A percentile compares a stretch with the other conserved stretches of the same genome.
phyloP scores from a whole-genome alignment of 2,888 invertebrate species.

The Lepidocyrtinus sp. region DNA sequence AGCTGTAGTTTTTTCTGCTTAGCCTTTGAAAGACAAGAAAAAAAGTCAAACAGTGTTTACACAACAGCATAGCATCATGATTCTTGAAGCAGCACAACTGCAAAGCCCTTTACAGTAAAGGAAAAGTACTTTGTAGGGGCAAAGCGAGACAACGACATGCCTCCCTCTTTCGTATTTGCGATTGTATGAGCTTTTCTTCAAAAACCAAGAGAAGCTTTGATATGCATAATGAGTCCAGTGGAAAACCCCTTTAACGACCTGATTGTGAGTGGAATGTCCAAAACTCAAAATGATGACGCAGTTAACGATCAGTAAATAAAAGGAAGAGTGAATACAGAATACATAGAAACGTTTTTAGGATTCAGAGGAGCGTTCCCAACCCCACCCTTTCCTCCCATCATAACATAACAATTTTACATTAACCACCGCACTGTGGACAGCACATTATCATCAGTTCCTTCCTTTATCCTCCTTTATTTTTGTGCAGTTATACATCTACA shows the following conservation, averaged over 20 bases:
- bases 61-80: no score
- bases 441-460: constrained; percentile 17
- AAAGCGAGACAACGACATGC: not conserved
- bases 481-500: no score
- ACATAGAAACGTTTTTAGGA: constrained; percentile 22
- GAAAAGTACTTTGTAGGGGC: no score
- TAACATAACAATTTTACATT: no score
- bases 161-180: no score
- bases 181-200: no score
- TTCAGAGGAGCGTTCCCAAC: constrained; percentile 30
- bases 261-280: constrained; percentile 48
- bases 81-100: no score
- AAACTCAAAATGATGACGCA: constrained; percentile 18
- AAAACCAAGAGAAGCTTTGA: not conserved
- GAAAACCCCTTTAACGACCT: constrained; percentile 33
- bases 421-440: constrained; percentile 4
- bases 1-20: no score
- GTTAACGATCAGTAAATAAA: constrained; percentile 55
- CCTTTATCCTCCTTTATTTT: not conserved
- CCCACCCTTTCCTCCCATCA: constrained; percentile 34
- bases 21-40: no score
- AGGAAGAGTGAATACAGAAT: not conserved
- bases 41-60: no score
- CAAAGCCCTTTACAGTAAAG: no score
- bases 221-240: not conserved